Evolutionary conservation across 1,140 invertebrate genomes (phyloP), one percentile per base, ranked within the genome.

Genomic region (Saccostrea glomerata): DNA sequence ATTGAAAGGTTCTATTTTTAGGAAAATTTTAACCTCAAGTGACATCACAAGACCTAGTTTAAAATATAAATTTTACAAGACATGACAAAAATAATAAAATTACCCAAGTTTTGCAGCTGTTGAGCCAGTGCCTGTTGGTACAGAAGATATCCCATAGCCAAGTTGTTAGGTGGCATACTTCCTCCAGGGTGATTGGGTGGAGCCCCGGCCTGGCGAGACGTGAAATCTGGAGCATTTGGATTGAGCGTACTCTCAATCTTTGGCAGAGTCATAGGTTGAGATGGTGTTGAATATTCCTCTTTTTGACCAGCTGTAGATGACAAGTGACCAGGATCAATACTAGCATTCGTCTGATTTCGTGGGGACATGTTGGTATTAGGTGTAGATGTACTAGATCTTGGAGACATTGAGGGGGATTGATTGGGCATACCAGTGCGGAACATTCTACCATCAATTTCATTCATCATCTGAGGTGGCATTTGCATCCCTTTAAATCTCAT

Each of bases 161-260:
- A 58, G 56, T 87, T 89, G 60, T 83, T 83, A 55, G 70, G 85
- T 54, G 86, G 84, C 25, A 86, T 70, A 17, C 54, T 58, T 55
- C 85, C 85, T 23, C 77, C 86, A 12, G 82, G 23, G 55, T 70
- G 82, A 82, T 89, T 86, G n/a, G 85, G 20, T 25, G 60, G 60
- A 60, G 23, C 55, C 58, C 85, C 88, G 40, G 85, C 60, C 55
- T 89, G 89, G n/a, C 88, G 84, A 58, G 89, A 90, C 30, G 88
- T 90, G 93, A 98, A 98, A 94, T 98, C 97, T 2, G 97, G 97
- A 25, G 98, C 98, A 92, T 98, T 97, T 1, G 98, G 98, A 95
- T 98, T 98, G 84, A 98, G 96, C 84, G 97, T 96, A 58, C 97
- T 98, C 88, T 95, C 95, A 54, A 96, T 95, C 84, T 95, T 93